Evolutionary conservation across 2,797 vertebrate species (phyloP).

Genomic region (Thripadectes ignobilis): DNA sequence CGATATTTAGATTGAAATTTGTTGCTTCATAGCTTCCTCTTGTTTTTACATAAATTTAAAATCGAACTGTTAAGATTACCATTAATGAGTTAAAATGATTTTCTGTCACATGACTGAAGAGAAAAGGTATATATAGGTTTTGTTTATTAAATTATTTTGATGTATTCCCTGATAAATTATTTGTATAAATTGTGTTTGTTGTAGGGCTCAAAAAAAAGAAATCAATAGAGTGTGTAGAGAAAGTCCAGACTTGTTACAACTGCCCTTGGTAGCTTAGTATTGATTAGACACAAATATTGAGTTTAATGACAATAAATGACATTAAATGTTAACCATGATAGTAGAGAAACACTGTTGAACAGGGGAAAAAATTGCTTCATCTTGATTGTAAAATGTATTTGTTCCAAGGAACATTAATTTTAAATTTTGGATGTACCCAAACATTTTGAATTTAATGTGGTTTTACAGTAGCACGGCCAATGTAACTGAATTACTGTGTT

Average conservation of each 20-base stretch:
- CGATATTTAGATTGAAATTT: neutral
- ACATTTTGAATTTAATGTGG: conserved; percentile 28
- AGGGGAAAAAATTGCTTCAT: neutral
- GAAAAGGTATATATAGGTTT: conserved; percentile 1
- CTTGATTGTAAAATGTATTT: neutral
- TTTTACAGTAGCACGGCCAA: conserved; percentile 35
- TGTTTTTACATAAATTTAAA: conserved; percentile 21
- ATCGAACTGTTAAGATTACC: conserved; percentile 17
- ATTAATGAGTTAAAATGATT: conserved; percentile 52
- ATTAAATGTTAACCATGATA: conserved; percentile 57
- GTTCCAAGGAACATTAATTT: conserved; percentile 29
- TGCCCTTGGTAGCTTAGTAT: conserved; percentile 41
- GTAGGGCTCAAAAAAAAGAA: neutral
- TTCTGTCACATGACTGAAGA: conserved; percentile 37
- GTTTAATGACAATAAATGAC: conserved; percentile 66
- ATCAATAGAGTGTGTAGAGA: conserved; percentile 16
- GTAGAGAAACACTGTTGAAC: neutral
- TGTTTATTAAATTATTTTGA: conserved; percentile 61
- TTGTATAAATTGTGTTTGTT: conserved; percentile 33
- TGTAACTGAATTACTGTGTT: conserved; percentile 21
- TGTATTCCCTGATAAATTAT: conserved; percentile 42
- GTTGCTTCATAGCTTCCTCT: neutral
- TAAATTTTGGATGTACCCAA: conserved; percentile 36
- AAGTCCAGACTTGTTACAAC: conserved; percentile 33
- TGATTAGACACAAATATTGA: conserved; percentile 58